These are phyloP conservation scores for Camponotus fellah DNA, from an alignment of 2,888 invertebrate species.

Conservation along the genomic window DNA sequence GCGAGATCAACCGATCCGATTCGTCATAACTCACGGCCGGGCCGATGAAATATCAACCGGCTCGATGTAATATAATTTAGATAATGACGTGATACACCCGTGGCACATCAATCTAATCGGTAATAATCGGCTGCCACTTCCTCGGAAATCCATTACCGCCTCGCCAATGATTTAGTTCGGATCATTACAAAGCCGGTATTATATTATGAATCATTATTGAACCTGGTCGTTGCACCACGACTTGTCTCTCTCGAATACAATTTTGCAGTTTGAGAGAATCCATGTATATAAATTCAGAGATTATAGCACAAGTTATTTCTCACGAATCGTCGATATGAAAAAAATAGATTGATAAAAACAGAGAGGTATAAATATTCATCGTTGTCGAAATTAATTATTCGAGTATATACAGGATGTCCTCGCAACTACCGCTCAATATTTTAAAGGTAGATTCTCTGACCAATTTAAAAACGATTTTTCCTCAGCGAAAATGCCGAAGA, in stretches of 20 bases:
- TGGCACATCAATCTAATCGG: conserved; percentile 68
- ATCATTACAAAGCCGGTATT: conserved; percentile 48
- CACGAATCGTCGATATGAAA: not conserved
- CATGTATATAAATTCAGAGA: conserved; percentile 22
- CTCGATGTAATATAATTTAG: conserved; percentile 47
- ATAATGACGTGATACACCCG: conserved; percentile 65
- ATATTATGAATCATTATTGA: conserved; percentile 45
- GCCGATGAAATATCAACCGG: conserved; percentile 32
- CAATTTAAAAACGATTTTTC: no score
- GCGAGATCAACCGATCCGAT: conserved; percentile 52
- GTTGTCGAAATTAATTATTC: not conserved
- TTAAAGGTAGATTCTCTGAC: no score
- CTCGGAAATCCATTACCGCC: conserved; percentile 71
- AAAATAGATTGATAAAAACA: not conserved
- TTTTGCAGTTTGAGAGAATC: conserved; percentile 13
- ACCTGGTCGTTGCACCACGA: conserved; percentile 36
- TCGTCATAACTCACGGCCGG: conserved; percentile 53
- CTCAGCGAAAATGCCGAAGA: no score
- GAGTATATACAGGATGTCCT: no score
- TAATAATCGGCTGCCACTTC: conserved; percentile 73
- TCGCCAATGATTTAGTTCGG: conserved; percentile 64
- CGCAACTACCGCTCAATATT: no score
- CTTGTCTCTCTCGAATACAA: conserved; percentile 37
- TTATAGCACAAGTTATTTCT: conserved; percentile 23
- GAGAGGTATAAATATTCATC: not conserved